phyloP scores from a whole-genome alignment of 2,797 vertebrate genomes.

The Clarias platycephalus region DNA sequence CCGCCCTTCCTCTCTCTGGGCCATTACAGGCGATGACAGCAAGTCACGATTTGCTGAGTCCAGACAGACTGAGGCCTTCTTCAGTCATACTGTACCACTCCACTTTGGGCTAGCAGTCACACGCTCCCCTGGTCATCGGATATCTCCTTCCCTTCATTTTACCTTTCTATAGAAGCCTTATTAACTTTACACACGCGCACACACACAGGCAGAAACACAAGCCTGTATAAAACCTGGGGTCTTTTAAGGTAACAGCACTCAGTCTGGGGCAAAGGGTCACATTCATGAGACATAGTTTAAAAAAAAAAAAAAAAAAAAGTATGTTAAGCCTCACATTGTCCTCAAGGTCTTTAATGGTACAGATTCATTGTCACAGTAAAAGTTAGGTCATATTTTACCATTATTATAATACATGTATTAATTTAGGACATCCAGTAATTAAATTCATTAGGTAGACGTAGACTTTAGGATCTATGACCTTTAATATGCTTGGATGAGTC shows the following conservation, averaged over 20 bases:
- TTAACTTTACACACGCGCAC: slow-evolving; percentile 48
- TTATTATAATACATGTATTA: background rate
- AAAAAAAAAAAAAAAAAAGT: too few species aligned
- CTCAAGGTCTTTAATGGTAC: background rate
- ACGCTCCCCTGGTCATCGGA: slow-evolving; percentile 52
- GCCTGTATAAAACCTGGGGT: slow-evolving; percentile 45
- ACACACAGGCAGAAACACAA: slow-evolving; percentile 42
- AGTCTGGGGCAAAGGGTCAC: slow-evolving; percentile 44
- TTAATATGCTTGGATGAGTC: background rate
- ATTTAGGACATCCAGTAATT: background rate
- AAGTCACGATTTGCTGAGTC: slow-evolving; percentile 59
- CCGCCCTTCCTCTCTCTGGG: slow-evolving; percentile 31
- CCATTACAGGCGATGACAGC: slow-evolving; percentile 59
- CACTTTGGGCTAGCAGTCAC: slow-evolving; percentile 41
- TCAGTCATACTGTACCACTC: slow-evolving; percentile 47
- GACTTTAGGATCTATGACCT: background rate
- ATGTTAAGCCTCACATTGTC: background rate
- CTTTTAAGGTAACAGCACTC: slow-evolving; percentile 51
- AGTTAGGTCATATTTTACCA: background rate
- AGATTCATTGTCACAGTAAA: background rate
- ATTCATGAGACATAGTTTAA: background rate
- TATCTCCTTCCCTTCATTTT: slow-evolving; percentile 52
- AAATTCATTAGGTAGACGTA: background rate
- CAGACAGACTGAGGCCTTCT: slow-evolving; percentile 60
- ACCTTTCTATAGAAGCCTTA: slow-evolving; percentile 55